Base-by-base conservation (phyloP, 30 jellyfish, hydroid and myxozoan genomes). In the Haliclystus octoradiatus region DNA sequence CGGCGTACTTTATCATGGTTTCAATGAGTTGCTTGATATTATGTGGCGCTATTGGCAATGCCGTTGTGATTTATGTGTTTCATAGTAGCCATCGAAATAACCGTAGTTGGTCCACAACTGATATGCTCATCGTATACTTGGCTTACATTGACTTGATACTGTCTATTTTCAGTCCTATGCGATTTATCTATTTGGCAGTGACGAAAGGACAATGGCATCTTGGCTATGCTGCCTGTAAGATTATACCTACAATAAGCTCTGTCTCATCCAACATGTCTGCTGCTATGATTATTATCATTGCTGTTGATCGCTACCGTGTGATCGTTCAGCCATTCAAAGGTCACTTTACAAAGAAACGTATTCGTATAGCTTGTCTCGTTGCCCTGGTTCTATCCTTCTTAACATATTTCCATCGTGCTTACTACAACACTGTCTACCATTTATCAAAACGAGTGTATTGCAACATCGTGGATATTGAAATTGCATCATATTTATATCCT, bases 221-320 rank as follows among this genome's bases (percentile, higher is more conserved):
- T 50, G 96, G 96, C 0, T n/a, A 62, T 22, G 23, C 62, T 62
- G 96, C 85, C 0, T 86, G 96, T 50, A 86, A 86, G 73, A 60
- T 86, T 30, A 64, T 86, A 4, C 81, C 84, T 0, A 81, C 94
- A 0, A 33, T 86, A 0, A 66, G 79, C 5, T 94, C 95, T 2
- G 34, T 86, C 28, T 49, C 80, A 19, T 73, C 94, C 14, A 80
- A 76, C n/a, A 72, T 77, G 1, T 86, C 96, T 7, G 29, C 77
- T 9, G 94, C 82, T n/a, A 70, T 86, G 12, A 79, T 86, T 31
- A 81, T 86, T 29, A 61, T 80, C 32, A 86, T 86, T 46, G 94
- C 82, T 30, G 25, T 86, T 61, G 96, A 86, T 52, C 82, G 96
- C 13, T 86, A 90, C 69, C 78, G 94, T 2, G 64, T 84, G 19